Evolutionary conservation across 64 coral and sea anemone genomes (phyloP), one percentile per base, ranked within the genome.

Genomic region (Actinia equina): DNA sequence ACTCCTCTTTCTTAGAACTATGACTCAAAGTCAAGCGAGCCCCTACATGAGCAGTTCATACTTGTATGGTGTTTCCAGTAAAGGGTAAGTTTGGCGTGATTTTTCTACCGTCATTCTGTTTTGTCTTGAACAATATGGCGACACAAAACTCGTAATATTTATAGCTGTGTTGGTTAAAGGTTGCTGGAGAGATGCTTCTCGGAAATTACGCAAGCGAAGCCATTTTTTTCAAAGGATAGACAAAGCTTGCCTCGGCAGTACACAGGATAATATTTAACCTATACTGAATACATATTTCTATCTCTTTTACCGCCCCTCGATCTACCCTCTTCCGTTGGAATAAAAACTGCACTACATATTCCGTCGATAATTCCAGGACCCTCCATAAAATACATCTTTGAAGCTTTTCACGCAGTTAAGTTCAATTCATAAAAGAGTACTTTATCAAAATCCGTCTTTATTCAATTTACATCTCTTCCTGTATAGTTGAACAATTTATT

Each of bases 21-120:
- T 85, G 83, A 85, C 83, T 62, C 83, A 85, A 60, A 85, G 83
- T 63, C 53, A 85, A 85, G 55, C 83, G 7, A 85, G 83, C 62
- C 43, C 83, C 51, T 85, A 26, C 53, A 82, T 82, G 80, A 57
- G 80, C 56, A 85, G 83, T 60, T 85, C 83, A 37, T 85, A 52
- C 56, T 22, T 45, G 7, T 85, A 85, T 85, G 52, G 53, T 10
- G 83, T 44, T 62, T 22, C 83, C 59, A 85, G 18, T 7, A 63
- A 58, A 43, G 83, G 83, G 83, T 85, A 85, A 60, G 83, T 85
- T 52, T 52, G 53, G 26, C 53, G 59, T 85, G 59, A 85, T 85
- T 85, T 85, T 59, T n/a, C 12, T 20, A 18, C 26, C 53, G 43
- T 57, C 83, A 20, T 60, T 85, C n/a, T 85, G 59, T 85, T 22